Percentiles rank a stretch among this genome's conserved stretches.
phyloP scores from a whole-genome alignment of 2,113 vertebrate species.

The Ptyas mucosa region DNA sequence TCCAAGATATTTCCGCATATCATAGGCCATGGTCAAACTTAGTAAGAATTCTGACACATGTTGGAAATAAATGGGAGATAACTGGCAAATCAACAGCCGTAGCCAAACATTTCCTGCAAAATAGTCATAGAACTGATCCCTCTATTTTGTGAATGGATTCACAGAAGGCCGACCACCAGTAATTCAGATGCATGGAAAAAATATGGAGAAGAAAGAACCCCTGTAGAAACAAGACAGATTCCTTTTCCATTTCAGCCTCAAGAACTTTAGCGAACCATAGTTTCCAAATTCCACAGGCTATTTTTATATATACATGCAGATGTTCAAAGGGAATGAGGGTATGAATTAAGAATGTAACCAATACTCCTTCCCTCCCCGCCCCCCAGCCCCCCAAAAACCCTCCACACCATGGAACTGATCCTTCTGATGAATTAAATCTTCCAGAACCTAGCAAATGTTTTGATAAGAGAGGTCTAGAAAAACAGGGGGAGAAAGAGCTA shows the following conservation, averaged over 20 bases:
- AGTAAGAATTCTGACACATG: background rate
- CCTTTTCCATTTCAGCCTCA: background rate
- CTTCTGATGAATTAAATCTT: slow-evolving; percentile 47
- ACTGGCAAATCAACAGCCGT: background rate
- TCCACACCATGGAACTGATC: slow-evolving; percentile 4
- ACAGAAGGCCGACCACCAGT: background rate
- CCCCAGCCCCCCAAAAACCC: background rate
- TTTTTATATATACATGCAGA: background rate
- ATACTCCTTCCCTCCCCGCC: slow-evolving; percentile 3
- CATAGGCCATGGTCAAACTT: background rate
- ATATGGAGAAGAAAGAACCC: background rate
- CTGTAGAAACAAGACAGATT: background rate
- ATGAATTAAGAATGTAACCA: slow-evolving; percentile 35
- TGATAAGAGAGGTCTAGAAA: slow-evolving; percentile 42
- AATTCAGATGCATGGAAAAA: too few species aligned
- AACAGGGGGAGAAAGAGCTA: slow-evolving; percentile 22
- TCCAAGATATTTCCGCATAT: background rate
- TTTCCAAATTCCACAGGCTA: slow-evolving; percentile 13
- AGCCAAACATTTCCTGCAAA: background rate
- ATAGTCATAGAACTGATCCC: background rate
- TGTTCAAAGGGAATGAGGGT: slow-evolving; percentile 32
- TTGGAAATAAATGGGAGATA: background rate
- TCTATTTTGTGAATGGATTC: background rate
- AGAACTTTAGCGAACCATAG: background rate
- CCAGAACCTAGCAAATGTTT: slow-evolving; percentile 50